Evolutionary conservation across 2,113 vertebrate genomes (phyloP).

Genomic region (Grallaria varia): DNA sequence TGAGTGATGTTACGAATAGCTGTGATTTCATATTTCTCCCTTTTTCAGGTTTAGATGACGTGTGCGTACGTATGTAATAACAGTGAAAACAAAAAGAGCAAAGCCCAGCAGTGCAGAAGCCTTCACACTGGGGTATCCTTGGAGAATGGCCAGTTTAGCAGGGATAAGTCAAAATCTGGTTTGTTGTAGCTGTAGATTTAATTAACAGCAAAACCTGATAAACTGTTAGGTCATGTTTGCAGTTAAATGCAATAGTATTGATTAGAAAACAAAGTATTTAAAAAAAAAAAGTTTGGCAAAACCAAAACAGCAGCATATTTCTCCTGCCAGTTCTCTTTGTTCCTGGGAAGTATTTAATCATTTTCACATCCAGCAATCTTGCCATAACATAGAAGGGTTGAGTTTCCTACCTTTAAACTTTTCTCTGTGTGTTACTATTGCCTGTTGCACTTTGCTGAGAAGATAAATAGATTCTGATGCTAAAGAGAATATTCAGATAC

Average conservation of each 20-base stretch:
- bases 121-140: background rate
- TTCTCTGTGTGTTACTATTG: background rate
- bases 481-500: background rate
- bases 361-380: background rate
- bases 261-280: background rate
- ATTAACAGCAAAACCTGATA: background rate
- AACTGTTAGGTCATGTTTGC: background rate
- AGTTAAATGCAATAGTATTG: background rate
- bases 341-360: background rate
- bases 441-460: background rate
- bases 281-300: background rate
- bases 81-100: background rate
- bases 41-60: background rate
- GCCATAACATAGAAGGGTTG: background rate
- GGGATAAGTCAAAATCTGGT: background rate
- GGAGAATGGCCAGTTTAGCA: background rate
- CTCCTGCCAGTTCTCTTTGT: background rate
- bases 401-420: background rate
- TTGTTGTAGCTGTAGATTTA: background rate
- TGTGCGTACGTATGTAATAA: background rate
- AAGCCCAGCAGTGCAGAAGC: background rate
- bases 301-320: background rate
- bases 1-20: background rate
- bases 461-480: background rate
- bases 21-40: background rate